Conservation (phyloP, 1,140 invertebrate genomes). For the Triops cancriformis region DNA sequence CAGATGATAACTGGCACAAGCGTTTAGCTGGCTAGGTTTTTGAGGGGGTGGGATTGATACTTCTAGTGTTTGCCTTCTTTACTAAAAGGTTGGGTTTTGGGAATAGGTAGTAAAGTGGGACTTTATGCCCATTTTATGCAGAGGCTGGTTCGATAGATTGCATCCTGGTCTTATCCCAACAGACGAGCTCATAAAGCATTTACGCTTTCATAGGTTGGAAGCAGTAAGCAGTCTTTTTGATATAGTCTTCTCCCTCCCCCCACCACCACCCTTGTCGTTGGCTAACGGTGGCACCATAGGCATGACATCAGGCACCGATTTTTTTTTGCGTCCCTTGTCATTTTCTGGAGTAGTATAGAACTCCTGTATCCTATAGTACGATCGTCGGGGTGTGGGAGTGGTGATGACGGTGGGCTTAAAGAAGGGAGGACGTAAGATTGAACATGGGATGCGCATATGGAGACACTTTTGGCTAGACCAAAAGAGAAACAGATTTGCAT, state of each 20-base stretch:
- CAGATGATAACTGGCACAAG: background rate
- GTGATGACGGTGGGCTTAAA: background rate
- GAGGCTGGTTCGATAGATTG: slow-evolving; percentile 9
- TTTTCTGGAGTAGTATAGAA: background rate
- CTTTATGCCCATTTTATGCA: slow-evolving; percentile 6
- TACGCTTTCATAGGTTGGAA: slow-evolving; percentile 5
- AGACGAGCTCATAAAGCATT: slow-evolving; percentile 10
- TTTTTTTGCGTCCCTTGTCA: background rate
- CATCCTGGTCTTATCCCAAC: background rate
- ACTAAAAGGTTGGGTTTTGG: background rate
- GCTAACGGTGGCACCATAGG: background rate
- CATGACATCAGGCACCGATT: slow-evolving; percentile 12
- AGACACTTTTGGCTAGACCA: slow-evolving; percentile 7
- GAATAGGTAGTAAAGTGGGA: background rate
- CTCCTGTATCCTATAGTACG: background rate
- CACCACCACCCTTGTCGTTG: background rate
- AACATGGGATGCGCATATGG: slow-evolving; percentile 8
- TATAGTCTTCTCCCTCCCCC: background rate
- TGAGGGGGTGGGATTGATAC: background rate
- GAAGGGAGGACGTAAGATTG: background rate
- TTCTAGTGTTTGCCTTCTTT: background rate
- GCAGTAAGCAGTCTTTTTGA: slow-evolving; percentile 8
- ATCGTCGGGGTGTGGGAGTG: background rate
- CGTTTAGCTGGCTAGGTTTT: background rate
- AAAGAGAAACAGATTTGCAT: slow-evolving; percentile 2